phyloP scores from a whole-genome alignment of 2,888 invertebrate species.

The Hylaea fasciaria region DNA sequence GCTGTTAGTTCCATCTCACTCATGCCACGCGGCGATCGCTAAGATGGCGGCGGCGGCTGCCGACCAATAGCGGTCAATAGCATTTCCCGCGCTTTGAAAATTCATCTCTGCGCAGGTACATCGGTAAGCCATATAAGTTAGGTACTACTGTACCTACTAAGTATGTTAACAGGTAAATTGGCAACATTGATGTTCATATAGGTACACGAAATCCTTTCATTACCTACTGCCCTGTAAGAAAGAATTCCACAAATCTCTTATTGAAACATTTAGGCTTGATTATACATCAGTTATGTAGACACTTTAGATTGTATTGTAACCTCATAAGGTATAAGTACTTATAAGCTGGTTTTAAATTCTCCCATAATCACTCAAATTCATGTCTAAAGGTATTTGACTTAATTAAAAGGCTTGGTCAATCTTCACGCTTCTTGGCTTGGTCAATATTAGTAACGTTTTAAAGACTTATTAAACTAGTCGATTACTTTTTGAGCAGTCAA shows the following conservation, averaged over 20 bases:
- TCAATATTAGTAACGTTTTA: neutral
- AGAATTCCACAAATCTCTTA: conserved; percentile 14
- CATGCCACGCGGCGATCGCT: no score
- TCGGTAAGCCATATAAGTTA: no score
- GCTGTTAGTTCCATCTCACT: no score
- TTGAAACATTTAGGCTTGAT: conserved; percentile 21
- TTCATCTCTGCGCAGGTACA: no score
- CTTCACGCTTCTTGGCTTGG: conserved; percentile 22
- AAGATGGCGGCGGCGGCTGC: no score
- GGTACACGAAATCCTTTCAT: conserved; percentile 23
- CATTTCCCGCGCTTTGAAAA: no score
- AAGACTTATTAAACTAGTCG: conserved; percentile 8
- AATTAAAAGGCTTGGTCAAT: conserved; percentile 55
- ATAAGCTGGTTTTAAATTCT: conserved; percentile 26
- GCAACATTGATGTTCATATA: conserved; percentile 23
- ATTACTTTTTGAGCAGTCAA: conserved; percentile 18
- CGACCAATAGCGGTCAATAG: no score
- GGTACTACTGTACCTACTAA: no score
- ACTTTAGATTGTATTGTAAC: conserved; percentile 20
- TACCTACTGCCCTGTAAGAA: conserved; percentile 17
- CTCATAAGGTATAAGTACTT: conserved; percentile 19
- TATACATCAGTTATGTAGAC: conserved; percentile 23
- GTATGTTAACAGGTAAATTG: conserved; percentile 22
- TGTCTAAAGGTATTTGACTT: conserved; percentile 40
- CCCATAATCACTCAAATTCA: conserved; percentile 33